Evolutionary conservation across 2,888 invertebrate species (phyloP).

Genomic region (Tetropium fuscum): DNA sequence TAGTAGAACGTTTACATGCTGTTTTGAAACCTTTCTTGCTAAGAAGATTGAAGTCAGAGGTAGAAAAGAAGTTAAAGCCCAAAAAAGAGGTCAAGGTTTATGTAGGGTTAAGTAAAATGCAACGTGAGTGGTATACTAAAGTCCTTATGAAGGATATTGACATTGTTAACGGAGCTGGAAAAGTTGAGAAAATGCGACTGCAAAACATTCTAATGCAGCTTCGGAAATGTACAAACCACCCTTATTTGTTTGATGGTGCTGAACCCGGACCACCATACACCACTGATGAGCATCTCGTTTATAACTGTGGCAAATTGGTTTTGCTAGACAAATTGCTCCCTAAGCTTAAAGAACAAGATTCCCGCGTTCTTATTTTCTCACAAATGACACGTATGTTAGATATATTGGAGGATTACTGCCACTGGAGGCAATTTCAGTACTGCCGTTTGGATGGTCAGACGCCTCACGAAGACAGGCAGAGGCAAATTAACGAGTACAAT

Average conservation of each 20-base stretch:
- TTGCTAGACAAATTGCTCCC: conserved; percentile 95
- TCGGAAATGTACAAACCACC: conserved; percentile 98
- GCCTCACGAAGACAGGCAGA: conserved; percentile 94
- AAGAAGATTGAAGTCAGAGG: conserved; percentile 95
- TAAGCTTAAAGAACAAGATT: conserved; percentile 89
- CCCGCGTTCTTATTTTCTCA: conserved; percentile 93
- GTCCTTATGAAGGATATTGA: conserved; percentile 99
- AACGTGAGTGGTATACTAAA: conserved; percentile 99
- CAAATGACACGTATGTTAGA: conserved; percentile 98
- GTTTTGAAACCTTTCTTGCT: conserved; percentile 95
- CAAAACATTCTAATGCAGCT: conserved; percentile 99
- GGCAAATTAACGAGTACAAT: conserved; percentile 95
- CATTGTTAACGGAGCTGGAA: conserved; percentile 97
- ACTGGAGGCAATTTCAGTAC: conserved; percentile 82
- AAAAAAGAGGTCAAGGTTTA: conserved; percentile 98
- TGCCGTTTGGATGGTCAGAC: conserved; percentile 92
- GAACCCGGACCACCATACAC: conserved; percentile 99
- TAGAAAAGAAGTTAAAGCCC: conserved; percentile 95
- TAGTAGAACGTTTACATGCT: conserved; percentile 93
- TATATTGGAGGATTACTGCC: conserved; percentile 95
- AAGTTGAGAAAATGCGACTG: conserved; percentile 96
- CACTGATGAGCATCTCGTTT: conserved; percentile 94
- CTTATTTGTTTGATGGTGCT: conserved; percentile 98
- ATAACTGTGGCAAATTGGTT: conserved; percentile 96
- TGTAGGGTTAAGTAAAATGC: conserved; percentile 98